A percentile compares a stretch with the other conserved stretches of the same genome.
phyloP scores from a whole-genome alignment of 2,113 vertebrate species.

The Aegithalos caudatus region DNA sequence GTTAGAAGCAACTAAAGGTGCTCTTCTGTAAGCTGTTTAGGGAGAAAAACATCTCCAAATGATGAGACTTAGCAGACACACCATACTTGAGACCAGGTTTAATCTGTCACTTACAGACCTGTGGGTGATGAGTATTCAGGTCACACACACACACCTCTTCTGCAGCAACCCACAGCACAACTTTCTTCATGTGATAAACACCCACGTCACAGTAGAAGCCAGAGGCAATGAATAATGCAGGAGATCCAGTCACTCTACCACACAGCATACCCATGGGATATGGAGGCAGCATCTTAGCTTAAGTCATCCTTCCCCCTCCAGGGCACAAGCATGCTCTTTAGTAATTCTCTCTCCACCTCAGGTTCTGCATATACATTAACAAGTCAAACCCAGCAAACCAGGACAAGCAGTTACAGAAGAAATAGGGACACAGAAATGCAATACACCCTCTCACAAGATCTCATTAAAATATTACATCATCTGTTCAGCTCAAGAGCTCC shows the following conservation, averaged over 20 bases:
- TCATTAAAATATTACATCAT: background rate
- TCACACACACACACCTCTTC: slow-evolving; percentile 36
- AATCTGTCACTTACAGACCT: slow-evolving; percentile 4
- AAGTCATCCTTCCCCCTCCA: slow-evolving; percentile 2
- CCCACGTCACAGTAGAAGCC: background rate
- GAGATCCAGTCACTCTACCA: slow-evolving; percentile 18
- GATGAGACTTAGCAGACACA: background rate
- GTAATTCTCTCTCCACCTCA: background rate
- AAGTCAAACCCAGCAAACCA: background rate
- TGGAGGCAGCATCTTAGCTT: background rate
- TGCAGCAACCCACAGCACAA: slow-evolving; percentile 19
- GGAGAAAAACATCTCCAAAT: background rate
- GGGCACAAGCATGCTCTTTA: background rate
- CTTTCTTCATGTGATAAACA: slow-evolving; percentile 46
- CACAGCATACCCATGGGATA: background rate
- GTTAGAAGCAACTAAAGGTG: background rate
- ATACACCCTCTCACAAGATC: background rate
- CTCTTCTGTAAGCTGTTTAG: background rate
- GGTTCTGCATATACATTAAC: background rate
- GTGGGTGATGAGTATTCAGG: slow-evolving; percentile 14
- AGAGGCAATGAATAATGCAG: slow-evolving; percentile 53
- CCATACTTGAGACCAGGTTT: background rate
- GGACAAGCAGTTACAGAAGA: background rate
- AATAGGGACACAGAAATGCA: background rate
- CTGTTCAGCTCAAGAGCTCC: background rate